Percentiles rank a stretch among this genome's conserved stretches.
Evolutionary conservation across 2,113 vertebrate species (phyloP).

Genomic region (Danionella cerebrum): DNA sequence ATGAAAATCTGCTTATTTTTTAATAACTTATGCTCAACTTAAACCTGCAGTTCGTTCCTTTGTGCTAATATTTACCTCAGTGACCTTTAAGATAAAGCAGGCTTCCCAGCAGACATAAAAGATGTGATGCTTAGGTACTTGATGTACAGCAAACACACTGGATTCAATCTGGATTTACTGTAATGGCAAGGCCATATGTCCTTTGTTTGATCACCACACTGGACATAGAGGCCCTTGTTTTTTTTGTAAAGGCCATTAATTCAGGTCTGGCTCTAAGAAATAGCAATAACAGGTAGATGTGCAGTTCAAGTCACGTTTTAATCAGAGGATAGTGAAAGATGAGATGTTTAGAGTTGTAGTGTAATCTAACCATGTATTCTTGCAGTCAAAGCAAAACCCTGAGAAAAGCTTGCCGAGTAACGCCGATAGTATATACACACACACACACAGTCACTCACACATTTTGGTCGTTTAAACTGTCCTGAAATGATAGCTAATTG

Average conservation of each 20-base stretch:
- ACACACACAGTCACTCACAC: too few species aligned
- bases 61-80: not conserved
- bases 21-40: not conserved
- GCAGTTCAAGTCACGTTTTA: not conserved
- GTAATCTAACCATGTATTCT: too few species aligned
- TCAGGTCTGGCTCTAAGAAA: not conserved
- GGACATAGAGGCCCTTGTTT: conserved; percentile 26
- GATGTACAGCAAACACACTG: conserved; percentile 47
- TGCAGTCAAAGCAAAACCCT: too few species aligned
- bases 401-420: too few species aligned
- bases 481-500: too few species aligned
- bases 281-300: not conserved
- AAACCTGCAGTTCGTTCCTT: not conserved
- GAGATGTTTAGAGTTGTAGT: too few species aligned
- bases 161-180: not conserved
- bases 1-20: too few species aligned
- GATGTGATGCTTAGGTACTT: conserved; percentile 5
- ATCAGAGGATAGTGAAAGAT: too few species aligned
- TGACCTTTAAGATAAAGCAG: not conserved
- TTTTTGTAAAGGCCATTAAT: conserved; percentile 45
- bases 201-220: conserved; percentile 49
- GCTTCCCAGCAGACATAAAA: not conserved
- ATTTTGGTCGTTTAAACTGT: too few species aligned
- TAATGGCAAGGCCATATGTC: conserved; percentile 52
- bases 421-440: too few species aligned